Conservation (phyloP, 2,888 invertebrate species). For the Coleophora flavipennella region DNA sequence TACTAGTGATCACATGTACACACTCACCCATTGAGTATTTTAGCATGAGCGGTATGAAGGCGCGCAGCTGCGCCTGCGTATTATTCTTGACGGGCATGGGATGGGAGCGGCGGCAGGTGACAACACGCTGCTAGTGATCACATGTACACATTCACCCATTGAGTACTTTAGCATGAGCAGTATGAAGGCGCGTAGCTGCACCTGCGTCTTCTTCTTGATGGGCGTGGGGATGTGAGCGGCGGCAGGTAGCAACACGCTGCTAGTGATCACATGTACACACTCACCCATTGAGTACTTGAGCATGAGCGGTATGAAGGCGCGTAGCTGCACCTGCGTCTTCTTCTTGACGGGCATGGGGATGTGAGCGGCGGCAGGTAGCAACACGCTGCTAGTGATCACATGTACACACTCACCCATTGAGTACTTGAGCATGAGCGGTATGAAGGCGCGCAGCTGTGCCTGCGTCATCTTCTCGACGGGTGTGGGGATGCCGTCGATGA, state of each 20-base stretch:
- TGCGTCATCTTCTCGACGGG: conserved; percentile 99
- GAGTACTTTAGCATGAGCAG: conserved; percentile 98
- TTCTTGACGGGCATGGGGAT: conserved; percentile 98
- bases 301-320: conserved; percentile 98
- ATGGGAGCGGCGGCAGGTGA: too few species aligned
- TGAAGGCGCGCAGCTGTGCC: conserved; percentile 96
- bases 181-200: conserved; percentile 95
- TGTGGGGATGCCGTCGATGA: conserved; percentile 97
- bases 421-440: conserved; percentile 97
- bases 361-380: too few species aligned
- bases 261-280: too few species aligned
- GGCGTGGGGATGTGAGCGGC: too few species aligned
- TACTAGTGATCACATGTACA: too few species aligned
- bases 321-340: conserved; percentile 97
- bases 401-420: conserved; percentile 87
- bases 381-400: too few species aligned
- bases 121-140: too few species aligned
- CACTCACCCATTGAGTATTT: conserved; percentile 94
- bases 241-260: too few species aligned
- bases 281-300: conserved; percentile 95
- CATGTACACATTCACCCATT: conserved; percentile 86
- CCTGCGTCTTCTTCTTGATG: conserved; percentile 99
- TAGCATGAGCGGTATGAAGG: conserved; percentile 97
- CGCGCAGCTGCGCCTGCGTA: conserved; percentile 97
- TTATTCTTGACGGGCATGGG: conserved; percentile 99